Evolutionary conservation across 2,888 invertebrate species (phyloP), one percentile per base, ranked within the genome.

Genomic region (Hipparchia sbordonii): DNA sequence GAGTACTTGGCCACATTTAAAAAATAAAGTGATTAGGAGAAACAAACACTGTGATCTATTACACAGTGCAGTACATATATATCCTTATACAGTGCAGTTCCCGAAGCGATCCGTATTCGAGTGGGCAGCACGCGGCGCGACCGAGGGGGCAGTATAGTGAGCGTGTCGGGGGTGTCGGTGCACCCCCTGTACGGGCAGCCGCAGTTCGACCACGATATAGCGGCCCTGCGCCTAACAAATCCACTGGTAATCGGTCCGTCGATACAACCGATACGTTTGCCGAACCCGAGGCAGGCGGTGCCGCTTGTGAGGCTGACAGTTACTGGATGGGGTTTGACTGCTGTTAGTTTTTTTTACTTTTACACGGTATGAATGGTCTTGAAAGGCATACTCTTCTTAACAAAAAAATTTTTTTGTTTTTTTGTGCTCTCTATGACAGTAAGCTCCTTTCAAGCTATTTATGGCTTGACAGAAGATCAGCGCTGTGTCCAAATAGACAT

Each of bases 281-380:
- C 94, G 0, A 81, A 80, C 75, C 80, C 82, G 0, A 78, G 89
- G 0, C 89, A 91, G 75, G 78, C 84, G 0, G 89, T 94, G 7
- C 94, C 94, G 0, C 80, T 93, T 0, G 92, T 91, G 0, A 81
- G 92, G 68, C 81, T 94, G 0, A 91, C 92, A 6, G 92, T 94
- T 1, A 91, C 93, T 0, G 94, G 94, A 1, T 94, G 94, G 94
- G 94, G 94, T 0, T 80, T 92, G 0, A 92, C 93, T 71, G 91
- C 89, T 76, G 94, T 94, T 76, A 87, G 89, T 86, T 76, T 73
- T 6, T 13, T 63, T 23, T 46, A 8, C 12, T 13, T 56, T 13
- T 56, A 13, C 5, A 7, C 48, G 48, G 6, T 48, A 8, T 8
- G 13, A n/a, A 6, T 6, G 5, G 13, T 54, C n/a, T 54, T n/a